A percentile compares a stretch with the other conserved stretches of the same genome.
phyloP scores from a whole-genome alignment of 2,797 vertebrate species.

The Agapornis canus region DNA sequence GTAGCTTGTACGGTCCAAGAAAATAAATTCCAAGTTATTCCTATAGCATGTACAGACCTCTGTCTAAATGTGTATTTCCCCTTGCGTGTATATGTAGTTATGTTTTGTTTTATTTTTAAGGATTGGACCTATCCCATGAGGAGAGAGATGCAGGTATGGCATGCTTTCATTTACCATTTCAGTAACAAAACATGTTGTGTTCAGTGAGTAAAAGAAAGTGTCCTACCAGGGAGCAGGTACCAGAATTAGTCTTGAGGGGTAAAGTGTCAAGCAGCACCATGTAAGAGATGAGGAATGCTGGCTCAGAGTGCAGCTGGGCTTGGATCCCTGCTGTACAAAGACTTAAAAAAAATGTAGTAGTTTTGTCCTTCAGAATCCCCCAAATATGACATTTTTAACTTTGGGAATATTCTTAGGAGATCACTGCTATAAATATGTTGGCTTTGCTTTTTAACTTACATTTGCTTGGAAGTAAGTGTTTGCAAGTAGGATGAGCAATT shows the following conservation, averaged over 20 bases:
- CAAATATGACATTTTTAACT: not conserved
- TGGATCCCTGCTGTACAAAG: not conserved
- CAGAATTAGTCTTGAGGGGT: not conserved
- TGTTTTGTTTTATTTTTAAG: conserved; percentile 73
- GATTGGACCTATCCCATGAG: conserved; percentile 99
- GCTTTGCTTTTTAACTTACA: not conserved
- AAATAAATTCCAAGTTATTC: not conserved
- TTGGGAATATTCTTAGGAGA: not conserved
- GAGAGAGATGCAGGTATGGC: conserved; percentile 97
- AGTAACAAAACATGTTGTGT: not conserved
- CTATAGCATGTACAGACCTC: not conserved
- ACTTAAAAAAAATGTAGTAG: not conserved
- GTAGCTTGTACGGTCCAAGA: not conserved
- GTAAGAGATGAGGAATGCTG: not conserved
- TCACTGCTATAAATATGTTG: not conserved
- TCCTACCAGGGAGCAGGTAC: not conserved
- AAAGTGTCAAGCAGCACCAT: not conserved
- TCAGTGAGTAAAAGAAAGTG: not conserved
- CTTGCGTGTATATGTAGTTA: not conserved
- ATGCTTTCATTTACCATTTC: not conserved
- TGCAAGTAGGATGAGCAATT: not conserved
- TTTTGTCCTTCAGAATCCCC: not conserved
- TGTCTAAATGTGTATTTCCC: not conserved
- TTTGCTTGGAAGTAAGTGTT: not conserved
- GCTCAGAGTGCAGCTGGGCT: not conserved